Base-by-base conservation (phyloP, 2,888 invertebrate genomes). In the Anoplius nigerrimus region DNA sequence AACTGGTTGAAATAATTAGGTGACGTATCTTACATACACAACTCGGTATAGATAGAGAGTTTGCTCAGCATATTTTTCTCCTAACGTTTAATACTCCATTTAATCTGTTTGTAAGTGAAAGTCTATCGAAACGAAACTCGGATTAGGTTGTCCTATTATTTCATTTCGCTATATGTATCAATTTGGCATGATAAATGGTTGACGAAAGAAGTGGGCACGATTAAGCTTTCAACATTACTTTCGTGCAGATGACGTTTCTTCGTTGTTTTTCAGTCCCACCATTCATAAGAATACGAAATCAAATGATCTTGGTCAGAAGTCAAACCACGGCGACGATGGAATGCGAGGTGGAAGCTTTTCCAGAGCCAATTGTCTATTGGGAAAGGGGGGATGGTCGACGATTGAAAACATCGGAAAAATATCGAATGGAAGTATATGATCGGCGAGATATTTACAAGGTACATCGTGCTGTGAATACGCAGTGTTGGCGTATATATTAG, bases 321-420 rank as follows among this genome's bases (percentile, higher is more conserved):
- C 94, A 94, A 74, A 91, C 91, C 52, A 92, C 92, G 1, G 95
- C 93, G 0, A 91, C 92, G 48, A 89, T 97, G 48, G 95, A 95
- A 86, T 97, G 97, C 85, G 94, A 95, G 89, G 93, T 96, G 22
- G 97, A 97, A 90, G 96, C 96, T 0, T 97, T 93, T 89, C 97
- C 97, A 0, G 94, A 95, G 81, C 94, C 97, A 0, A 92, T 95
- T 0, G 91, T 94, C 59, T 96, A 95, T 80, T 97, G 97, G 97
- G 95, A 96, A 84, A 91, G 93, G 16, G 91, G 91, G 2, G 94
- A 95, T 80, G 95, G 95, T 1, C 90, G 93, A 27, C 91, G 95
- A 8, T 89, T 97, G 6, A 95, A 95, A 86, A 89, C 87, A 45
- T 90, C 91, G 45, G 92, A 92, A 66, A 94, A 94, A 84, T 93